phyloP scores from a whole-genome alignment of 2,113 vertebrate species.

The Apaloderma vittatum region DNA sequence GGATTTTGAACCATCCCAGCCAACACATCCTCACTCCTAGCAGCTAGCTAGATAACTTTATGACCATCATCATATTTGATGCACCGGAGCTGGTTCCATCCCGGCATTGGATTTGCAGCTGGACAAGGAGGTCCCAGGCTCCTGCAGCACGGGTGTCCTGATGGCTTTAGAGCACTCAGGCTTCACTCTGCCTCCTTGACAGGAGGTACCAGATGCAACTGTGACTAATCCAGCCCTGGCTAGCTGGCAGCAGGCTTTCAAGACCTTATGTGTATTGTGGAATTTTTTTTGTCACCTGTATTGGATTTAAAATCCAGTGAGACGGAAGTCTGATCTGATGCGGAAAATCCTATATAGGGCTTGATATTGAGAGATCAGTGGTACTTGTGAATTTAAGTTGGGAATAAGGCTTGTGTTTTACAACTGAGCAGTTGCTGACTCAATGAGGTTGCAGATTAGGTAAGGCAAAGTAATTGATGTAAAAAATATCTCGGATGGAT shows the following conservation, averaged over 20 bases:
- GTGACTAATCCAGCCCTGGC: not conserved
- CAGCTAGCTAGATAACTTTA: not conserved
- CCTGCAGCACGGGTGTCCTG: not conserved
- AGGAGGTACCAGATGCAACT: not conserved
- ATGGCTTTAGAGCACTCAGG: not conserved
- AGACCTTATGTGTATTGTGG: not conserved
- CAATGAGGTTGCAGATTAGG: not conserved
- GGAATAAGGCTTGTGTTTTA: not conserved
- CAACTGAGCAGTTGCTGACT: not conserved
- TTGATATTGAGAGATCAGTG: not conserved
- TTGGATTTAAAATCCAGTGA: not conserved
- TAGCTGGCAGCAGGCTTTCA: not conserved
- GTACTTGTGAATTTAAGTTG: not conserved
- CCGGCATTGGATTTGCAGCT: not conserved
- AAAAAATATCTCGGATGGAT: not conserved
- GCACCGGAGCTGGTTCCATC: not conserved
- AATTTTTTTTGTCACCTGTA: not conserved
- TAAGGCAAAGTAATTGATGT: not conserved
- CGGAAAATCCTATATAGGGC: not conserved
- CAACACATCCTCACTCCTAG: not conserved
- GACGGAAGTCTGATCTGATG: not conserved
- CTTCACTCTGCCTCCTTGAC: not conserved
- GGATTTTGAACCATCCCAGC: not conserved
- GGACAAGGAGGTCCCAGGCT: not conserved
- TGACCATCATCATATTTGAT: not conserved